phyloP scores from a whole-genome alignment of 2,113 vertebrate species.

The Zeus faber region DNA sequence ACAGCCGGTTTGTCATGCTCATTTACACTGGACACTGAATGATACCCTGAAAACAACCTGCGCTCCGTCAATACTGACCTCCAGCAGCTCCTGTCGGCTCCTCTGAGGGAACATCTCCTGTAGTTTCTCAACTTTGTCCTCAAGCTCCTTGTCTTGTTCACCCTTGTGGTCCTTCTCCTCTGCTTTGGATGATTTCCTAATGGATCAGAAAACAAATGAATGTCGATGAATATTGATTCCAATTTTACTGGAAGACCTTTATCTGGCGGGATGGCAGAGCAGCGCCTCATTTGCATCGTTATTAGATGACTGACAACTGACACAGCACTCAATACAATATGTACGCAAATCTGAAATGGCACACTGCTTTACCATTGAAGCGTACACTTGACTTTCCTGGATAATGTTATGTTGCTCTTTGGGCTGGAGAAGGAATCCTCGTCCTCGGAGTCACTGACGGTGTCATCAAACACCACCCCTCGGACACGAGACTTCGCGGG shows the following conservation, averaged over 20 bases:
- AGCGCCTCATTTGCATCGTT: no score
- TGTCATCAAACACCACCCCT: conserved; percentile 76
- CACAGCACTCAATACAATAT: neutral
- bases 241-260: neutral
- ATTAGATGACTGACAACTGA: no score
- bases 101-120: conserved; percentile 83
- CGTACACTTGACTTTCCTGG: conserved; percentile 26
- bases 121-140: conserved; percentile 74
- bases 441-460: conserved; percentile 39
- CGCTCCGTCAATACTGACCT: conserved; percentile 66
- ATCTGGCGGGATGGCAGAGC: neutral
- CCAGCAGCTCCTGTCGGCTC: conserved; percentile 70
- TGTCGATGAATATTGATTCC: neutral
- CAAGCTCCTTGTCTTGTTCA: conserved; percentile 52
- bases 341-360: no score
- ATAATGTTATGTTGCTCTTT: conserved; percentile 21
- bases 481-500: conserved; percentile 35
- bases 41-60: neutral
- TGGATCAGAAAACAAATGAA: neutral
- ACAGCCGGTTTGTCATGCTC: no score
- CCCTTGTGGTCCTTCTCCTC: conserved; percentile 14
- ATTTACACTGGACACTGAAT: no score
- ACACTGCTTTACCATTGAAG: neutral
- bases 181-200: conserved; percentile 1
- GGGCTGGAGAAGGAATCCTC: conserved; percentile 34